Evolutionary conservation across 2,888 invertebrate genomes (phyloP).

Genomic region (Mayetiola destructor): DNA sequence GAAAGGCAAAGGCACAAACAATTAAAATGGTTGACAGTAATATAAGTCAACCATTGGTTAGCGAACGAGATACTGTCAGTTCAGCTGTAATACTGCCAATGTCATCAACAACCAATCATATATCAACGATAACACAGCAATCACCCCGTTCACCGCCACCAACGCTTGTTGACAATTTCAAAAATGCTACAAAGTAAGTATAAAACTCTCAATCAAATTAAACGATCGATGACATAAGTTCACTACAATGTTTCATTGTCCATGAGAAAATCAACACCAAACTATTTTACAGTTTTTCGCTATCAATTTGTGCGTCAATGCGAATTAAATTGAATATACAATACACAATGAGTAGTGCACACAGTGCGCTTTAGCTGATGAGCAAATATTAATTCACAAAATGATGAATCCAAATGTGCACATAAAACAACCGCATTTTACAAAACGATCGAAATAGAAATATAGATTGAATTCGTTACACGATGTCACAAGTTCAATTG

Average conservation of each 20-base stretch:
- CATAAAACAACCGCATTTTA: background rate
- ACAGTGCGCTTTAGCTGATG: background rate
- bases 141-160: constrained; percentile 17
- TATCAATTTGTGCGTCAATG: no score
- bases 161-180: constrained; percentile 24
- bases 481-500: constrained; percentile 5
- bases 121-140: constrained; percentile 19
- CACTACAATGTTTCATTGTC: background rate
- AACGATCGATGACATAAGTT: background rate
- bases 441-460: background rate
- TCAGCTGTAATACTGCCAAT: background rate
- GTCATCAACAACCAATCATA: constrained; percentile 23
- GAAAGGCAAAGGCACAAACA: background rate
- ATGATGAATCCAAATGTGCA: background rate
- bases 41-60: constrained; percentile 25
- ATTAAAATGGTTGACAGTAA: constrained; percentile 25
- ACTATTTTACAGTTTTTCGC: no score
- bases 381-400: background rate
- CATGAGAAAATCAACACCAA: no score
- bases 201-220: background rate
- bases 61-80: background rate
- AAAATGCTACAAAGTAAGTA: constrained; percentile 10
- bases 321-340: no score
- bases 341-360: no score
- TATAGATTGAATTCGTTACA: background rate